A percentile compares a stretch with the other conserved stretches of the same genome.
These are phyloP conservation scores for Thera obeliscata DNA, from an alignment of 2,888 invertebrate genomes.

Conservation along the genomic window DNA sequence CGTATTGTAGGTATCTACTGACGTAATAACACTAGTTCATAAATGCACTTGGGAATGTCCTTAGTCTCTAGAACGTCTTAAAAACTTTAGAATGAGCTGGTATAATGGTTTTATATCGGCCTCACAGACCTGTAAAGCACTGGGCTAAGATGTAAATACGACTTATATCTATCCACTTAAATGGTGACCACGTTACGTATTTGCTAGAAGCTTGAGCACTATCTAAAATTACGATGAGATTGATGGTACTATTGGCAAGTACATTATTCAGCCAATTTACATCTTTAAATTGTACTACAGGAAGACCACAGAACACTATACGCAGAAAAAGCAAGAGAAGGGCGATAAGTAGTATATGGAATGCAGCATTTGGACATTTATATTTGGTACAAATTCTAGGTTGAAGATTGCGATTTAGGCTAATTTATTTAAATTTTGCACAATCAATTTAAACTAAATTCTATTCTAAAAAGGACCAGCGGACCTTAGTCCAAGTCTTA, in stretches of 20 bases:
- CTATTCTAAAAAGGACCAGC: neutral
- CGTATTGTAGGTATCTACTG: conserved; percentile 8
- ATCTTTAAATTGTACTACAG: conserved; percentile 50
- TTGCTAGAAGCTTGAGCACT: too few relatives aligned
- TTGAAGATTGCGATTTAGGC: conserved; percentile 37
- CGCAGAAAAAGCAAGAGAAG: conserved; percentile 45
- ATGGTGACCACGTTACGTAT: too few relatives aligned
- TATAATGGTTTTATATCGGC: too few relatives aligned
- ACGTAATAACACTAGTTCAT: conserved; percentile 34
- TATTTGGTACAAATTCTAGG: conserved; percentile 60
- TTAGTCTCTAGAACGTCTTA: conserved; percentile 29
- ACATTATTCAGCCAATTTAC: conserved; percentile 30
- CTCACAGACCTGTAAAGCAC: too few relatives aligned
- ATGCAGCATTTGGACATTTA: conserved; percentile 57
- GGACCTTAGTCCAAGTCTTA: conserved; percentile 15
- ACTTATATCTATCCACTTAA: too few relatives aligned
- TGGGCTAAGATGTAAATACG: too few relatives aligned
- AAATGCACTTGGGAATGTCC: conserved; percentile 35
- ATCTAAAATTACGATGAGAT: neutral
- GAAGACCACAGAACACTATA: conserved; percentile 65
- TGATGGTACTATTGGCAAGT: neutral
- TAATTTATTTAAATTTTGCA: conserved; percentile 9
- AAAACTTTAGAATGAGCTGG: too few relatives aligned
- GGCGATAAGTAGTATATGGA: conserved; percentile 56
- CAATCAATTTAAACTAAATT: conserved; percentile 8